Evolutionary conservation across 53 echinoderm and acorn worm species (phyloP).

Genomic region (Patiria pectinifera): DNA sequence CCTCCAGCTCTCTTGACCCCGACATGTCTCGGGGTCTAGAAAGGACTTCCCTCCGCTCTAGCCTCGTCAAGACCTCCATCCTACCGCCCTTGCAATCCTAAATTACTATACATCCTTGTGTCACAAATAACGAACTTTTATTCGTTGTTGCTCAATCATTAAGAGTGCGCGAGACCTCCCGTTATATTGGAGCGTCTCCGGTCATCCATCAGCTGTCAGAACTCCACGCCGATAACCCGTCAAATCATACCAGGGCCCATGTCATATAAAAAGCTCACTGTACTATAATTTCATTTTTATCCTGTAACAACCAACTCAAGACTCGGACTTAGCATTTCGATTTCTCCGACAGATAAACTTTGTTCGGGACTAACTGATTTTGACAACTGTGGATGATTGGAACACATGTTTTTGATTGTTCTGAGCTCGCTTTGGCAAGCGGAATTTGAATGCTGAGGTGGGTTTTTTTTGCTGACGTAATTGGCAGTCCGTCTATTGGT

Average conservation of each 20-base stretch:
- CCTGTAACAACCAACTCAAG: neutral
- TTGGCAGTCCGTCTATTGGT: neutral
- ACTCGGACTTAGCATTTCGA: neutral
- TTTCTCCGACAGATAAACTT: neutral
- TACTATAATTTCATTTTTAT: neutral
- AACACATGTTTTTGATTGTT: conserved; percentile 13
- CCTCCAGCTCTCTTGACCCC: no score
- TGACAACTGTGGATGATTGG: neutral
- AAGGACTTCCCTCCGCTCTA: no score
- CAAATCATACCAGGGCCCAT: neutral
- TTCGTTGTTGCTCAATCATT: neutral
- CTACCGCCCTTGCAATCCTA: no score
- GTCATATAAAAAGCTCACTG: neutral
- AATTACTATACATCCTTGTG: neutral
- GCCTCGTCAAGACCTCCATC: no score
- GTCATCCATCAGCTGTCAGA: neutral
- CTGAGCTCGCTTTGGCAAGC: neutral
- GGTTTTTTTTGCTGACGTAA: neutral
- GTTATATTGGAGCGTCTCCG: neutral
- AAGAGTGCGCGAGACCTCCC: neutral
- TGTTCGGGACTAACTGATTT: neutral
- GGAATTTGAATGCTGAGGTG: neutral
- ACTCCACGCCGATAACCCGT: neutral
- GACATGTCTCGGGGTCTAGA: no score
- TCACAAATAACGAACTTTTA: neutral